phyloP scores from a whole-genome alignment of 2,888 invertebrate species.

The Strigamia maritima region DNA sequence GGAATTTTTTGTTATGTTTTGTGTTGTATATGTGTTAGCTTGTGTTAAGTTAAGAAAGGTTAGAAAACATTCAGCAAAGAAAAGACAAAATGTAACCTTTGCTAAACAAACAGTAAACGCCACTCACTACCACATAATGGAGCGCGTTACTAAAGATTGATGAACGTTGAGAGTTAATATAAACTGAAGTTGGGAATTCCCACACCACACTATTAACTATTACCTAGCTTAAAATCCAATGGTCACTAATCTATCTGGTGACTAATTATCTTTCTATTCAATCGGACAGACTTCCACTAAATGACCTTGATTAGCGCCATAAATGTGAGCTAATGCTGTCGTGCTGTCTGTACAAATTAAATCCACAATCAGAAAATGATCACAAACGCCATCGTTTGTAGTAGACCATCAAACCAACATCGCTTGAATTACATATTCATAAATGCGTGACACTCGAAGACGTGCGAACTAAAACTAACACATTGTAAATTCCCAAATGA shows the following conservation, averaged over 20 bases:
- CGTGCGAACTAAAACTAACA: neutral
- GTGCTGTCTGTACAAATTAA: constrained; percentile 24
- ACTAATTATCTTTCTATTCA: constrained; percentile 25
- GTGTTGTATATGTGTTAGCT: no score
- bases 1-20: no score
- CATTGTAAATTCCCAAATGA: neutral
- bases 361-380: constrained; percentile 11
- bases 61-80: no score
- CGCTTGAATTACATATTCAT: neutral
- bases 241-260: neutral
- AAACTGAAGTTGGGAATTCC: neutral
- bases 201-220: neutral
- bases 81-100: no score
- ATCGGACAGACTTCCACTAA: constrained; percentile 14
- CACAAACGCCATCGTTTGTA: neutral
- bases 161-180: no score
- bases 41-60: no score
- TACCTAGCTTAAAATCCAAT: constrained; percentile 8
- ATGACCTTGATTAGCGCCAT: constrained; percentile 25
- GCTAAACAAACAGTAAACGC: no score
- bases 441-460: neutral
- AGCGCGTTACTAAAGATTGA: no score
- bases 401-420: neutral
- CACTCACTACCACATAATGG: no score
- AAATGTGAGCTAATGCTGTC: neutral